These are phyloP conservation scores for Rhizomys pruinosus DNA, from an alignment of 2,113 vertebrate genomes.

Conservation along the genomic window DNA sequence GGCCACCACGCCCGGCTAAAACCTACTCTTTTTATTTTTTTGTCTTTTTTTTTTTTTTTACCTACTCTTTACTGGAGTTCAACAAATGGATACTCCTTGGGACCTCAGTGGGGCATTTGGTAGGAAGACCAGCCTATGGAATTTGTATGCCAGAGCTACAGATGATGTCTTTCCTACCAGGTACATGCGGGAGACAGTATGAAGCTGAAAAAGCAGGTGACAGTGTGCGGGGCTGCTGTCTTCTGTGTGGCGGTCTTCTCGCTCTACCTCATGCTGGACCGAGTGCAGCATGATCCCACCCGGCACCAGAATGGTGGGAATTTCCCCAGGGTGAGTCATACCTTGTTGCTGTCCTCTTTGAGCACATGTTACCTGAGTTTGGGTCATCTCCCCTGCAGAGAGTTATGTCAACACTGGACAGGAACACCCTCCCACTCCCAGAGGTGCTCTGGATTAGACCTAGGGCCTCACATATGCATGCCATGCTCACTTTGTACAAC, in stretches of 20 bases:
- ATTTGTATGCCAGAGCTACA: not conserved
- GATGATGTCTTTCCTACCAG: slow-evolving; percentile 27
- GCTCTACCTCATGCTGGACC: slow-evolving; percentile 98
- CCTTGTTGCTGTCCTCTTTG: not conserved
- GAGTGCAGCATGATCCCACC: slow-evolving; percentile 95
- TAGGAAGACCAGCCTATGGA: not conserved
- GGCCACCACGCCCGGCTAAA: too few relatives aligned
- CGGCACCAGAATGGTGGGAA: slow-evolving; percentile 94
- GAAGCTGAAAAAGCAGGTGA: slow-evolving; percentile 99
- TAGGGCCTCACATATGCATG: not conserved
- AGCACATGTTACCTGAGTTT: not conserved
- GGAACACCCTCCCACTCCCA: not conserved
- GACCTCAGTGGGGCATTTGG: not conserved
- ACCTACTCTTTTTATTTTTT: too few relatives aligned
- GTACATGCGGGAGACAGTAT: slow-evolving; percentile 83
- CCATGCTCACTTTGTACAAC: not conserved
- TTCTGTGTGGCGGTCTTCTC: slow-evolving; percentile 99
- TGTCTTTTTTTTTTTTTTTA: too few relatives aligned
- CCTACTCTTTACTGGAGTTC: not conserved
- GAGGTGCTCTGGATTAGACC: not conserved
- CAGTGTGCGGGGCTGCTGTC: slow-evolving; percentile 96
- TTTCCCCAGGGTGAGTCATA: slow-evolving; percentile 93
- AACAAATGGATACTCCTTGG: not conserved
- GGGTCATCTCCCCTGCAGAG: not conserved
- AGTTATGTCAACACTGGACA: not conserved